phyloP scores from a whole-genome alignment of 2,888 invertebrate species.

The Sinotaia quadrata region DNA sequence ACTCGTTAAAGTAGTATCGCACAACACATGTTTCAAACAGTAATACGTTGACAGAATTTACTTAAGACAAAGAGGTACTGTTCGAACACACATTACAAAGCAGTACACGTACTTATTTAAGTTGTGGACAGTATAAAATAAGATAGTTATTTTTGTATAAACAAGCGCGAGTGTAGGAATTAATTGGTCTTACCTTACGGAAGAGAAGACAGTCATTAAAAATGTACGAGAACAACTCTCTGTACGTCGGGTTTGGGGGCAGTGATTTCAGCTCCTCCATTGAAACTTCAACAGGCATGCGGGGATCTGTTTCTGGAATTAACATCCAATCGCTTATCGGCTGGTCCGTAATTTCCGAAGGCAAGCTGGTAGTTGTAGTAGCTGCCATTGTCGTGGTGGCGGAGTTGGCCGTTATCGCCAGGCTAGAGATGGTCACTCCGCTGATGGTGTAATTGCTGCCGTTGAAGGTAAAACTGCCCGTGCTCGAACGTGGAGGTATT shows the following conservation, averaged over 20 bases:
- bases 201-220: constrained; percentile 42
- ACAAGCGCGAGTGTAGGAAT: no score
- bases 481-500: constrained; percentile 32
- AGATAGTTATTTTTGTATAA: no score
- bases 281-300: constrained; percentile 30
- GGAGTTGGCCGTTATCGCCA: constrained; percentile 22
- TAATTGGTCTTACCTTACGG: constrained; percentile 29
- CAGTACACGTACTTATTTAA: no score
- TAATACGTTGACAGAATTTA: no score
- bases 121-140: no score
- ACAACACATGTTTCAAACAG: no score
- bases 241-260: constrained; percentile 39
- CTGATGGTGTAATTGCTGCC: constrained; percentile 38
- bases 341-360: constrained; percentile 7
- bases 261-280: constrained; percentile 29
- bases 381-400: constrained; percentile 17
- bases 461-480: constrained; percentile 34
- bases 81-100: no score
- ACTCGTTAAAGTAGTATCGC: no score
- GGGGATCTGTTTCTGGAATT: constrained; percentile 14
- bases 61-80: no score
- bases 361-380: constrained; percentile 13
- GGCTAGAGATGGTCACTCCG: constrained; percentile 31
- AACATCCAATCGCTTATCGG: constrained; percentile 30
- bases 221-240: constrained; percentile 40